phyloP scores from a whole-genome alignment of 2,797 vertebrate genomes.

The Mareca penelope region DNA sequence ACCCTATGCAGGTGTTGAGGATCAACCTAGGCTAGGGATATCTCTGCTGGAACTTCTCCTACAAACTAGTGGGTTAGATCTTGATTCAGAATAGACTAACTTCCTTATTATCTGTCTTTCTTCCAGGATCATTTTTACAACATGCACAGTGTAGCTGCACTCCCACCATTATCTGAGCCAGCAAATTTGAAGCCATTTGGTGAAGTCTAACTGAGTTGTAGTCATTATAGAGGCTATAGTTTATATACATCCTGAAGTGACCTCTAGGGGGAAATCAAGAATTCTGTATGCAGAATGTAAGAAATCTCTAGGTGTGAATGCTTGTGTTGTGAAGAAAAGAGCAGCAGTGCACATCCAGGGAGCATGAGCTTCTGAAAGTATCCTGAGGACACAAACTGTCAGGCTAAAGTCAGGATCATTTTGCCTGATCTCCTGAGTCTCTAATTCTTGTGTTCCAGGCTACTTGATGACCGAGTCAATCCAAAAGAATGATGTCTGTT shows the following conservation, averaged over 20 bases:
- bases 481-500: neutral
- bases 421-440: neutral
- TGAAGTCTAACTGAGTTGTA: neutral
- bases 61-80: neutral
- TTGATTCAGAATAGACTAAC: neutral
- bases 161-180: neutral
- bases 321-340: neutral
- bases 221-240: neutral
- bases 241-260: neutral
- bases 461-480: neutral
- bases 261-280: neutral
- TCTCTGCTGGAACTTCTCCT: neutral
- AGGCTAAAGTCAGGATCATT: neutral
- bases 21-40: neutral
- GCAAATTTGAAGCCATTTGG: neutral
- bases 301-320: neutral
- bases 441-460: neutral
- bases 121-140: neutral
- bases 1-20: neutral
- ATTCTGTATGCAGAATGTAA: neutral
- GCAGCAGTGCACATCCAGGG: accelerated
- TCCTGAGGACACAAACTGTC: neutral
- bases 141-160: neutral
- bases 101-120: neutral
- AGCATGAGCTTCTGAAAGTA: neutral